Conservation (phyloP, 2,797 vertebrate species). For the Hemibagrus guttatus region DNA sequence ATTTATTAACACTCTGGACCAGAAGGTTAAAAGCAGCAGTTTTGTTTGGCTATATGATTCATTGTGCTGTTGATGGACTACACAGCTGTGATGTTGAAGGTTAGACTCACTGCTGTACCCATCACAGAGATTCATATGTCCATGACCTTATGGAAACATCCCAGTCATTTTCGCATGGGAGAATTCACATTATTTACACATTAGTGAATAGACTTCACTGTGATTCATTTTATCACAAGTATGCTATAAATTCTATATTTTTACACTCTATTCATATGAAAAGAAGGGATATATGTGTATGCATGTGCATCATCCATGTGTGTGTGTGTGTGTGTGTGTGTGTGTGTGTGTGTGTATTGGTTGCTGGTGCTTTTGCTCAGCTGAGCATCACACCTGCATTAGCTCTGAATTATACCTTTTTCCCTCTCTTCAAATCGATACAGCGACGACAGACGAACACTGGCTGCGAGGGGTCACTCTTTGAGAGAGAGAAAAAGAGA, state of each 20-base stretch:
- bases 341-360: conserved; percentile 9
- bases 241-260: neutral
- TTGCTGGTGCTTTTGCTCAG: conserved; percentile 48
- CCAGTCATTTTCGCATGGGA: conserved; percentile 17
- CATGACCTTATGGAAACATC: conserved; percentile 28
- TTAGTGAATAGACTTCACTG: neutral
- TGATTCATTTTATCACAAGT: neutral
- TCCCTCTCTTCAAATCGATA: conserved; percentile 62
- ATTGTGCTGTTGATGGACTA: conserved; percentile 47
- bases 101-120: conserved; percentile 42
- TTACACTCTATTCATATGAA: neutral
- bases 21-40: conserved; percentile 56
- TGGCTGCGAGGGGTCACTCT: conserved; percentile 59
- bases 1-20: conserved; percentile 62
- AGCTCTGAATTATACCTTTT: conserved; percentile 59
- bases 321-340: conserved; percentile 14
- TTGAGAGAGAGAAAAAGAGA: conserved; percentile 28
- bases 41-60: conserved; percentile 55
- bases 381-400: conserved; percentile 61
- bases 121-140: conserved; percentile 21
- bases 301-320: neutral
- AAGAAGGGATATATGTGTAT: neutral
- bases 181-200: conserved; percentile 40
- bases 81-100: conserved; percentile 50
- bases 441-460: conserved; percentile 57